A percentile compares a stretch with the other conserved stretches of the same genome.
These are phyloP conservation scores for Dioctria linearis DNA, from an alignment of 2,888 invertebrate genomes.

Conservation along the genomic window DNA sequence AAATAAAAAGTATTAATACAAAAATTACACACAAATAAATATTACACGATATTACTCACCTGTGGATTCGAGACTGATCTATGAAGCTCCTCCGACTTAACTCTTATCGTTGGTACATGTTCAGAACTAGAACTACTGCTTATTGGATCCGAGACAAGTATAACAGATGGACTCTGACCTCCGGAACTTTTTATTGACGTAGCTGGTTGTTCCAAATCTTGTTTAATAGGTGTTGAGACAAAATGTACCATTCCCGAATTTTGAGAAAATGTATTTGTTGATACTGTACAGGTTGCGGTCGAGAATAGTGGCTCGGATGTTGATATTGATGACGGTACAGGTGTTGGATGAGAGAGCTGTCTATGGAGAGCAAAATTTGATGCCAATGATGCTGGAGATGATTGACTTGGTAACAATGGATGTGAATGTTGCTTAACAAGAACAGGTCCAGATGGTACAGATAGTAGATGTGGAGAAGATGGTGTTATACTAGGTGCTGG, in stretches of 20 bases:
- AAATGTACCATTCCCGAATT: constrained; percentile 54
- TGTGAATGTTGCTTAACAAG: constrained; percentile 80
- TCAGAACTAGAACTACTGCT: constrained; percentile 64
- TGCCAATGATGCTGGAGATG: constrained; percentile 64
- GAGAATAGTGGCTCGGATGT: constrained; percentile 54
- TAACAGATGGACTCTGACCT: constrained; percentile 68
- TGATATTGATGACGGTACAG: constrained; percentile 59
- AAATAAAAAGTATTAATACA: neutral
- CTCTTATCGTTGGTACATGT: constrained; percentile 70
- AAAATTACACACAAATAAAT: neutral
- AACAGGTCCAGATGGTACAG: constrained; percentile 74
- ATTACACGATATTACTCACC: constrained; percentile 66
- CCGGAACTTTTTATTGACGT: constrained; percentile 7
- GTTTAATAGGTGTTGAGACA: constrained; percentile 52
- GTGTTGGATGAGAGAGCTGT: constrained; percentile 73
- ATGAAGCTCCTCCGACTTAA: constrained; percentile 75
- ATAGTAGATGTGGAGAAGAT: constrained; percentile 74
- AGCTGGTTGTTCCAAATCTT: constrained; percentile 38
- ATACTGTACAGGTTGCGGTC: constrained; percentile 50
- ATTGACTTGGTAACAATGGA: constrained; percentile 76
- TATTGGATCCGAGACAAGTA: constrained; percentile 65
- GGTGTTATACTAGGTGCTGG: constrained; percentile 73
- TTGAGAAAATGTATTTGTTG: constrained; percentile 51
- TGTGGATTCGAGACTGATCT: constrained; percentile 77
- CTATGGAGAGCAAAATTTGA: constrained; percentile 70